Percentiles rank a stretch among this genome's conserved stretches.
Evolutionary conservation across 2,888 invertebrate genomes (phyloP).

Genomic region (Cephalotes varians): DNA sequence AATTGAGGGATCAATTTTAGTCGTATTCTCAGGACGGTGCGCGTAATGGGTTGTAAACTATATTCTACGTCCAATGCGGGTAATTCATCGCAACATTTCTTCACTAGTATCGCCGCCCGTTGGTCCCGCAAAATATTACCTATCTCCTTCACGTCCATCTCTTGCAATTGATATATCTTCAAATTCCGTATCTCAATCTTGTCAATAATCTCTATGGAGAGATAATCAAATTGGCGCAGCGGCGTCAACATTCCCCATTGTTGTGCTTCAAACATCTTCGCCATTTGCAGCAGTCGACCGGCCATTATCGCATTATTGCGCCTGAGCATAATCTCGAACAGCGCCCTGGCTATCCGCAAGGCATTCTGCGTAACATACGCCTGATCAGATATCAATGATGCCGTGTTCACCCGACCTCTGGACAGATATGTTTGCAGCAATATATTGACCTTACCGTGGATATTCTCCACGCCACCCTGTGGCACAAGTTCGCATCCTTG

Average conservation of each 20-base stretch:
- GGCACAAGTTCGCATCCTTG: constrained; percentile 92
- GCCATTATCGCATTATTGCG: constrained; percentile 97
- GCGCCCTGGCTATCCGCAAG: constrained; percentile 94
- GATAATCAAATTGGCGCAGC: constrained; percentile 93
- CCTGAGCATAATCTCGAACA: constrained; percentile 97
- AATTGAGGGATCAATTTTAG: constrained; percentile 92
- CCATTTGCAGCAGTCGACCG: constrained; percentile 93
- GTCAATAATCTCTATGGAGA: constrained; percentile 92
- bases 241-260: constrained; percentile 96
- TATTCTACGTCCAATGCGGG: constrained; percentile 94
- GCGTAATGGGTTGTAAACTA: constrained; percentile 97
- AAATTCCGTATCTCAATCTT: constrained; percentile 93
- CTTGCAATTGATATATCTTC: constrained; percentile 92
- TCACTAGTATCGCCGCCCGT: constrained; percentile 91
- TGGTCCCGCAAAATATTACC: constrained; percentile 92
- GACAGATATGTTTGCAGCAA: constrained; percentile 96
- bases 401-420: constrained; percentile 92
- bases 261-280: constrained; percentile 97
- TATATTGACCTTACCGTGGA: constrained; percentile 98
- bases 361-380: constrained; percentile 97
- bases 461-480: constrained; percentile 94
- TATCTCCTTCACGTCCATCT: constrained; percentile 95
- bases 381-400: constrained; percentile 95
- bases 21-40: constrained; percentile 94
- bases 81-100: constrained; percentile 94